Evolutionary conservation across 2,113 vertebrate species (phyloP).

Genomic region (Bubalus kerabau): DNA sequence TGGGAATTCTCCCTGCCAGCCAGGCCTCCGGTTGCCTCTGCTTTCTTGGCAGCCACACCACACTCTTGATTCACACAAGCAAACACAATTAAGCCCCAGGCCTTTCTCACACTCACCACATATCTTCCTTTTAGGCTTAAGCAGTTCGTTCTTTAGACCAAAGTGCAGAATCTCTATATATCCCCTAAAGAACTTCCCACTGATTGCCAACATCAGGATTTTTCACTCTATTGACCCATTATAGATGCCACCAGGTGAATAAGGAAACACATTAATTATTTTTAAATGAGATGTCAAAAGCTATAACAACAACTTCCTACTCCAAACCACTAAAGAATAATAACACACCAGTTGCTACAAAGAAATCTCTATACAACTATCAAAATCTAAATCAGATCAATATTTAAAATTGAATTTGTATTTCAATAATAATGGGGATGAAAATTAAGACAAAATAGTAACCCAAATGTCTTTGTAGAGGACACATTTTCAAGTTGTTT

Average conservation of each 20-base stretch:
- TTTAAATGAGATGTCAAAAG: background rate
- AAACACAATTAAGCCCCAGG: background rate
- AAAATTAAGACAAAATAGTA: background rate
- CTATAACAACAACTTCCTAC: background rate
- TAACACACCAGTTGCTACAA: background rate
- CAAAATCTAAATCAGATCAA: background rate
- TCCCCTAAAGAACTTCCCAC: background rate
- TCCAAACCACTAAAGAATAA: background rate
- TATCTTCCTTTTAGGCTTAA: background rate
- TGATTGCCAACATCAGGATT: background rate
- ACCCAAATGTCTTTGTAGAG: background rate
- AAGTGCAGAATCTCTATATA: background rate
- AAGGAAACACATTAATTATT: background rate
- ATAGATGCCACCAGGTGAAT: background rate
- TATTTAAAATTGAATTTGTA: background rate
- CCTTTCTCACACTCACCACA: background rate
- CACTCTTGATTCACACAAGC: background rate
- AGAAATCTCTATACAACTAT: background rate
- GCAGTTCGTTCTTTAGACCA: background rate
- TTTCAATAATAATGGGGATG: background rate
- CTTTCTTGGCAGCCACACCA: background rate
- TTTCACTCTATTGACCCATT: background rate
- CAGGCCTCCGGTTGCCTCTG: background rate
- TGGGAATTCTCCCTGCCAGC: background rate
- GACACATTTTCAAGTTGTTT: background rate